A percentile compares a stretch with the other conserved stretches of the same genome.
Evolutionary conservation across 2,113 vertebrate genomes (phyloP).

Genomic region (Isichthys henryi): DNA sequence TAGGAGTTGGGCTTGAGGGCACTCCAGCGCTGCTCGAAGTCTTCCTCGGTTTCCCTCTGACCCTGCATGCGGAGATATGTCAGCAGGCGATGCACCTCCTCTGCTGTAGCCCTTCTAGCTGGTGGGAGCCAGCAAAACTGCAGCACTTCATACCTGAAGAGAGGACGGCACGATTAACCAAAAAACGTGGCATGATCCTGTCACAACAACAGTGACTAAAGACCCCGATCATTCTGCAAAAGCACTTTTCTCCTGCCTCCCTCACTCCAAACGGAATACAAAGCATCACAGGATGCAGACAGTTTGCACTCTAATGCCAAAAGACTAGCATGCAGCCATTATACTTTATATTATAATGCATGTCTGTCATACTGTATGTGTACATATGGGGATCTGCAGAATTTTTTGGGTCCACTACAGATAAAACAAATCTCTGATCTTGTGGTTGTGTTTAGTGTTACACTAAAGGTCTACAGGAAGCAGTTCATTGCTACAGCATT

Average conservation of each 20-base stretch:
- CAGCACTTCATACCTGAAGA: slow-evolving; percentile 67
- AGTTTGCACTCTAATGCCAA: not conserved
- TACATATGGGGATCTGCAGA: not conserved
- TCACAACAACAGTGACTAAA: not conserved
- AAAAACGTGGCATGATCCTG: not conserved
- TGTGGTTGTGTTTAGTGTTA: not conserved
- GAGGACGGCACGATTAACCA: not conserved
- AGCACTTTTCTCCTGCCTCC: not conserved
- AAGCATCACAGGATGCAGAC: not conserved
- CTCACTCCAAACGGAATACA: not conserved
- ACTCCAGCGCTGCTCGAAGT: slow-evolving; percentile 93
- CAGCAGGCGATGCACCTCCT: slow-evolving; percentile 85
- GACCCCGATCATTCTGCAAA: not conserved
- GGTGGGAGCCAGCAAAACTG: slow-evolving; percentile 74
- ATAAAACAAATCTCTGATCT: not conserved
- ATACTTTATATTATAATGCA: not conserved
- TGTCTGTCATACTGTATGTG: not conserved
- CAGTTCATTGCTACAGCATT: not conserved
- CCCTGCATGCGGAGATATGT: slow-evolving; percentile 93
- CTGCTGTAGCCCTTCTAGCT: slow-evolving; percentile 69
- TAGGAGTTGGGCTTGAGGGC: slow-evolving; percentile 78
- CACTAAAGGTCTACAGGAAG: not conserved
- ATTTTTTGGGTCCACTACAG: not conserved
- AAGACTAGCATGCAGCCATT: not conserved
- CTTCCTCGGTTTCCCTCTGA: slow-evolving; percentile 80